Evolutionary conservation across 1,140 invertebrate genomes (phyloP), one percentile per base, ranked within the genome.

Genomic region (Drosophila pseudoananassae): DNA sequence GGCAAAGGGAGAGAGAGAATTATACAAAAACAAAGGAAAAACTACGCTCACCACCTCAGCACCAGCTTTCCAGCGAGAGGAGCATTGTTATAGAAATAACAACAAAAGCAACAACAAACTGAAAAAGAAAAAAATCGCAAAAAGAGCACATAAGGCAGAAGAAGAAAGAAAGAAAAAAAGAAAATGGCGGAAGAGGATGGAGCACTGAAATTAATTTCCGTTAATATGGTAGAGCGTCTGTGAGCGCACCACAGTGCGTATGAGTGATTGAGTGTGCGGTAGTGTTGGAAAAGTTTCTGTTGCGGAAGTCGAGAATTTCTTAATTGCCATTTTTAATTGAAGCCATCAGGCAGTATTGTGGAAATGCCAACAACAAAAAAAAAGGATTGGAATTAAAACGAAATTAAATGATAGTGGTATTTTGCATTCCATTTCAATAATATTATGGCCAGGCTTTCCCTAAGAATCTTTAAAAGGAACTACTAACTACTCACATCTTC

Each of bases 201-300:
- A 79, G 58, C 77, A 79, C 61, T 63, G 76, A 79, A 79, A 79
- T 79, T 79, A 79, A 79, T 79, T 79, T 79, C 77, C 76, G 76
- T 79, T 79, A 79, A 79, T 79, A 79, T 70, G 63, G 46, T n/a
- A 51, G 47, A 31, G 51, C 57, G 74, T 57, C 14, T 33, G 23
- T 23, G 36, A 15, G 47, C 46, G 65, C 20, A 31, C 33, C 20
- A 50, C 61, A 25, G 17, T 47, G 50, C 31, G 65, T 68, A 65
- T 68, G 64, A 31, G 64, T 68, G 27, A 15, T 65, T 49, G n/a
- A 25, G 25, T 43, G 31, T 45, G 31, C 29, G 25, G 36, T 50
- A 31, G 50, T 55, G 63, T 27, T 27, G 25, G 25, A n/a, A 53
- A 53, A 66, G 27, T 51, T 76, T 57, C 57, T 54, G 64, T 49